Percentiles rank a stretch among this genome's conserved stretches.
phyloP scores from a whole-genome alignment of 2,888 invertebrate species.

The Xylota segnis region DNA sequence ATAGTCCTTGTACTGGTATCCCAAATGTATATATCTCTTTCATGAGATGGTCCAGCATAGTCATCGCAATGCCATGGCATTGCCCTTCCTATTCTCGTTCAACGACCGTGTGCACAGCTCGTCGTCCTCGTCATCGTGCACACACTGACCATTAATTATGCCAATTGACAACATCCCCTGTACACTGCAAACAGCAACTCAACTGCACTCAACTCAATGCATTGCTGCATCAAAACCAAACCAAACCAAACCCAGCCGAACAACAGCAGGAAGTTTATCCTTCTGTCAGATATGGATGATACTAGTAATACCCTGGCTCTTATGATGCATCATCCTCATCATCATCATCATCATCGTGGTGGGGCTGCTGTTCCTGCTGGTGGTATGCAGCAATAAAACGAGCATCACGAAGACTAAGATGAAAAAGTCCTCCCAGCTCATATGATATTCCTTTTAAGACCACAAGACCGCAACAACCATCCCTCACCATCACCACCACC shows the following conservation, averaged over 20 bases:
- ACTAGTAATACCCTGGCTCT: constrained; percentile 38
- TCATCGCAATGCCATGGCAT: constrained; percentile 43
- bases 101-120: constrained; percentile 17
- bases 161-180: constrained; percentile 64
- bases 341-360: constrained; percentile 31
- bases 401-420: constrained; percentile 7
- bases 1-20: constrained; percentile 10
- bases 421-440: constrained; percentile 48
- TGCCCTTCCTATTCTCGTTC: constrained; percentile 53
- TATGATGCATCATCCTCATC: constrained; percentile 61
- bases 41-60: constrained; percentile 15
- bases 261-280: constrained; percentile 69
- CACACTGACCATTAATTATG: constrained; percentile 75
- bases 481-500: constrained; percentile 18
- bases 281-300: constrained; percentile 67
- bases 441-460: constrained; percentile 67
- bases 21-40: constrained; percentile 1
- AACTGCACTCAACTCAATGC: constrained; percentile 58
- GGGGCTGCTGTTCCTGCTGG: no score
- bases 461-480: constrained; percentile 69
- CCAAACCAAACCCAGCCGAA: constrained; percentile 57
- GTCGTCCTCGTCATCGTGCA: constrained; percentile 45
- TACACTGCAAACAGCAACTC: constrained; percentile 48
- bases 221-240: constrained; percentile 50
- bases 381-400: constrained; percentile 25